These are phyloP conservation scores for Drosophila peninsularis DNA, from an alignment of 2,888 invertebrate species.

Conservation along the genomic window DNA sequence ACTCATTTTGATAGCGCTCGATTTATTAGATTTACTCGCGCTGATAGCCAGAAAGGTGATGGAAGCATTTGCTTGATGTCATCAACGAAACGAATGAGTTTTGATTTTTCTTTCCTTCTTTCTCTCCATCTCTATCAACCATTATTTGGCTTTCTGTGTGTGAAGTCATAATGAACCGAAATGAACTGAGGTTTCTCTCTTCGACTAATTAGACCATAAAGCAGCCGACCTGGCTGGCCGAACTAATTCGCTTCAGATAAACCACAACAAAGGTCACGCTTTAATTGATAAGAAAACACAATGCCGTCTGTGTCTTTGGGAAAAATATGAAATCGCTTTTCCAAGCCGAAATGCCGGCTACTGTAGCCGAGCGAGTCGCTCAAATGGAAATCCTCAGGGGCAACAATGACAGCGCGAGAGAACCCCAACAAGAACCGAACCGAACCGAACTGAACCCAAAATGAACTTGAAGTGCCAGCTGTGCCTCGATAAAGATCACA, in stretches of 20 bases:
- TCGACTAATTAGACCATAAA: conserved; percentile 80
- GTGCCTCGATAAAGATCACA: conserved; percentile 74
- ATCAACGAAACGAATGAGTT: conserved; percentile 51
- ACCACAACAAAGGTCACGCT: conserved; percentile 80
- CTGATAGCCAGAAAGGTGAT: conserved; percentile 27
- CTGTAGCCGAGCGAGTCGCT: conserved; percentile 47
- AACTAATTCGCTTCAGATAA: conserved; percentile 74
- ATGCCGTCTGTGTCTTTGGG: conserved; percentile 32
- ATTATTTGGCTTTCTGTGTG: conserved; percentile 22
- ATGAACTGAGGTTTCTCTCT: conserved; percentile 61
- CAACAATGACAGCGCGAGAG: conserved; percentile 52
- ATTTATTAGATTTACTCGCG: conserved; percentile 50
- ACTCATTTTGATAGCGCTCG: conserved; percentile 48
- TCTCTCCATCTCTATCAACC: not conserved
- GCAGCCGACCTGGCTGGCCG: conserved; percentile 57
- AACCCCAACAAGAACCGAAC: conserved; percentile 29
- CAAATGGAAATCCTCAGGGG: conserved; percentile 61
- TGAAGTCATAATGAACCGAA: conserved; percentile 47
- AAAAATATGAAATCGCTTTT: conserved; percentile 29
- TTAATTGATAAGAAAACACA: conserved; percentile 73
- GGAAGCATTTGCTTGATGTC: conserved; percentile 59
- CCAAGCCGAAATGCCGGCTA: conserved; percentile 40
- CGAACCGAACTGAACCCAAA: conserved; percentile 34
- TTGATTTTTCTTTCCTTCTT: conserved; percentile 35
- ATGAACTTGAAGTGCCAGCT: conserved; percentile 67